Percentiles rank a stretch among this genome's conserved stretches.
phyloP scores from a whole-genome alignment of 2,113 vertebrate species.

The Xenopus borealis region DNA sequence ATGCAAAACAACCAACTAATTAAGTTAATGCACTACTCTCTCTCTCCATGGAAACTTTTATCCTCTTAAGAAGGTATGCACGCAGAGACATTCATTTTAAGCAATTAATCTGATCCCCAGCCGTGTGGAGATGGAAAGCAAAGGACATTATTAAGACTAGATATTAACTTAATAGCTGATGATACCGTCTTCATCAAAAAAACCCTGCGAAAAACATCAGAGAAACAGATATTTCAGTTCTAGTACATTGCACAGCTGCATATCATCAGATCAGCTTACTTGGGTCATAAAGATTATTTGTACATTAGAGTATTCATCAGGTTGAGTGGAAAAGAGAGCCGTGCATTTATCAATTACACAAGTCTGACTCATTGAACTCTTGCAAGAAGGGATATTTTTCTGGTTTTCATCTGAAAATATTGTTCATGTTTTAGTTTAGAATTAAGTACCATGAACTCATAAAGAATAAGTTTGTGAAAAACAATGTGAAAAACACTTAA shows the following conservation, averaged over 20 bases:
- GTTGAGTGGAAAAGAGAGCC: slow-evolving; percentile 49
- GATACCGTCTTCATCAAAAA: slow-evolving; percentile 79
- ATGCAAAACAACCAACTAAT: slow-evolving; percentile 38
- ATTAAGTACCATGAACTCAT: too few species aligned
- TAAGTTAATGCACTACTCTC: slow-evolving; percentile 17
- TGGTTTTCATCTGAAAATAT: too few species aligned
- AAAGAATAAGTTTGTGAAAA: too few species aligned
- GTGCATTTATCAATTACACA: slow-evolving; percentile 37
- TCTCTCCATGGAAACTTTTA: slow-evolving; percentile 52
- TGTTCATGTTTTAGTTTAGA: too few species aligned
- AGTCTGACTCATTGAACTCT: slow-evolving; percentile 3
- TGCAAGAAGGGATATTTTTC: too few species aligned
- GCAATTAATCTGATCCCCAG: slow-evolving; percentile 76
- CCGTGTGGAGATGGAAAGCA: slow-evolving; percentile 69
- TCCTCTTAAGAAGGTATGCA: slow-evolving; percentile 62
- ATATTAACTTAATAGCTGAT: slow-evolving; percentile 81
- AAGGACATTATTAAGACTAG: slow-evolving; percentile 75
- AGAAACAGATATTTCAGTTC: slow-evolving; percentile 78
- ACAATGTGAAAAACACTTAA: too few species aligned
- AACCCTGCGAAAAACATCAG: slow-evolving; percentile 68
- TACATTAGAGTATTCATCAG: slow-evolving; percentile 69
- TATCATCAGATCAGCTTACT: slow-evolving; percentile 72
- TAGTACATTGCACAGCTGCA: slow-evolving; percentile 76
- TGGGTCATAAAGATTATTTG: slow-evolving; percentile 79
- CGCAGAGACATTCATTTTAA: slow-evolving; percentile 59